A percentile compares a stretch with the other conserved stretches of the same genome.
Conservation (phyloP, 64 coral and sea anemone genomes). For the Montipora efflorescens region DNA sequence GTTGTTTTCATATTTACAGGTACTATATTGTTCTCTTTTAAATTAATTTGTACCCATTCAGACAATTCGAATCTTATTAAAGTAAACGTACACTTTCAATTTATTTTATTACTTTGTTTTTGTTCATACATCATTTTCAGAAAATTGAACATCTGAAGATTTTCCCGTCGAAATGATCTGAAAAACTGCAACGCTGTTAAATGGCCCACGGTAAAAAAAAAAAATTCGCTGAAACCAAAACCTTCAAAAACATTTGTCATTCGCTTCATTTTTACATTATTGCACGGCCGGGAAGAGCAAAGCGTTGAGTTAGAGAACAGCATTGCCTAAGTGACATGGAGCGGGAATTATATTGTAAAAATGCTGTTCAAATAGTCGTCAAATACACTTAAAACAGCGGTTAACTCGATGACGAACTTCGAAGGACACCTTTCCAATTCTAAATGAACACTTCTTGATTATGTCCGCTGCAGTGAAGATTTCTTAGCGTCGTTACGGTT, state of each 20-base stretch:
- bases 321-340: conserved; percentile 12
- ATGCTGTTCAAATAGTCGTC: not conserved
- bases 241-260: not conserved
- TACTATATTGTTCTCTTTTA: conserved; percentile 1
- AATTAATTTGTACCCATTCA: not conserved
- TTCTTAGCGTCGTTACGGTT: not conserved
- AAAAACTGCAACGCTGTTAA: not conserved
- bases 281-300: not conserved
- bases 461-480: not conserved
- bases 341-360: not conserved
- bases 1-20: not conserved
- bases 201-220: not conserved
- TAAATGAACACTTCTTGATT: not conserved
- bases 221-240: not conserved
- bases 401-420: conserved; percentile 6
- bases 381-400: not conserved
- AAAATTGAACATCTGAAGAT: conserved; percentile 19
- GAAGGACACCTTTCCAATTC: not conserved
- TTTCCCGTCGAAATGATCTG: conserved; percentile 53
- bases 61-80: conserved; percentile 13
- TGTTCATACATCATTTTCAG: not conserved
- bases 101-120: conserved; percentile 18
- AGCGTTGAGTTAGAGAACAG: conserved; percentile 11
- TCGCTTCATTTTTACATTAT: not conserved
- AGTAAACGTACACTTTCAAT: not conserved